A percentile compares a stretch with the other conserved stretches of the same genome.
These are phyloP conservation scores for Atopsyche davidsoni DNA, from an alignment of 1,140 invertebrate species.

Conservation along the genomic window DNA sequence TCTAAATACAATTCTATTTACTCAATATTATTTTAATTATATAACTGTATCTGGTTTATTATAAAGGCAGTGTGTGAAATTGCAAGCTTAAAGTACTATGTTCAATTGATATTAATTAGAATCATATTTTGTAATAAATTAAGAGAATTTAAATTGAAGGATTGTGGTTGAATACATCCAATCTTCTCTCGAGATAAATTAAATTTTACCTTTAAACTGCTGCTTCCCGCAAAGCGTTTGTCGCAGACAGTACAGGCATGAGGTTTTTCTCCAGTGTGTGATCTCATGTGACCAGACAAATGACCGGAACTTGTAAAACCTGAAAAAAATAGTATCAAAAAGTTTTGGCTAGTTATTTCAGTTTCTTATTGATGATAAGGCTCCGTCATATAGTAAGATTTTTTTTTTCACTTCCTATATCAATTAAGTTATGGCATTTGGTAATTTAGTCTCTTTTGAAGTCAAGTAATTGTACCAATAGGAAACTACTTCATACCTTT, in stretches of 20 bases:
- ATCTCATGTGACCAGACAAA: conserved; percentile 43
- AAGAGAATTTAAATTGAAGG: neutral
- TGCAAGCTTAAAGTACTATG: neutral
- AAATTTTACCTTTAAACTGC: conserved; percentile 25
- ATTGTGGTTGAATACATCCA: neutral
- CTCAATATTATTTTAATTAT: neutral
- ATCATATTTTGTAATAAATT: neutral
- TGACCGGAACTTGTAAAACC: conserved; percentile 32
- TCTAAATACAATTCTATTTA: too few species aligned
- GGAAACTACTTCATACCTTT: too few species aligned
- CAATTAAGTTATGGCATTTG: too few species aligned
- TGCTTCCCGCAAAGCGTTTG: conserved; percentile 36
- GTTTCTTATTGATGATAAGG: too few species aligned
- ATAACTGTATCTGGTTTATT: neutral
- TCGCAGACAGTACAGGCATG: conserved; percentile 53
- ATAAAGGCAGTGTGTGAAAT: too few species aligned
- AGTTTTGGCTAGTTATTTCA: too few species aligned
- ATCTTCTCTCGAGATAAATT: neutral
- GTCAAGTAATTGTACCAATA: too few species aligned
- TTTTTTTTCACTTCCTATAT: too few species aligned
- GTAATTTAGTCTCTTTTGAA: too few species aligned
- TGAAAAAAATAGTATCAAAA: too few species aligned
- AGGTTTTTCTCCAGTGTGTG: conserved; percentile 55
- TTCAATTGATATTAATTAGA: neutral
- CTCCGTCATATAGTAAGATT: too few species aligned